Evolutionary conservation across 92 coral and sea anemone genomes (phyloP), one percentile per base, ranked within the genome.

Genomic region (Porites rus): DNA sequence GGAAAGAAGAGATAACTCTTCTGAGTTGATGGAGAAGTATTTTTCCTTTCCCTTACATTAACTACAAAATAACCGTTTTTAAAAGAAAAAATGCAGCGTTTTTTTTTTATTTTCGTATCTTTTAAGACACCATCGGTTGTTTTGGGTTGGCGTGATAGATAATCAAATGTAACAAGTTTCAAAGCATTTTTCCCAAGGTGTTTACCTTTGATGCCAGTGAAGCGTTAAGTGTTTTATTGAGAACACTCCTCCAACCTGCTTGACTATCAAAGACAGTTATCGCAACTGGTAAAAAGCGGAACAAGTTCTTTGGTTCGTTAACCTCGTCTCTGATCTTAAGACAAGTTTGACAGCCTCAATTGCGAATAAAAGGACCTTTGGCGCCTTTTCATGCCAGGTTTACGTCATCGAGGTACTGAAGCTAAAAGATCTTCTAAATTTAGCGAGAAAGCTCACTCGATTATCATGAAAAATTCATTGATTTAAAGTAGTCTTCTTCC

Each of bases 391-490:
- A 11, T 1, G n/a, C 11, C 43, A 14, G 72, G 21, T 65, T 4
- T 43, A 16, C 84, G 84, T n/a, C 54, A 54, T 69, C 76, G 76
- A 80, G 85, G 76, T 69, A 25, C 59, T 28, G 22, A 38, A 70
- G n/a, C 43, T 52, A 8, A 16, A 17, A 18, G 31, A 81, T n/a
- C 17, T 72, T 83, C 87, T 51, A 19, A 62, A 46, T 61, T 64
- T 62, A 62, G 73, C 22, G 13, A 62, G 50, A 61, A 74, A 20
- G 46, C 46, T 74, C 87, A 73, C 51, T 14, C 52, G 80, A 83
- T 83, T 19, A 75, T 74, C 28, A 83, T 83, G 74, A 83, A 83
- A 83, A 21, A 74, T 83, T 83, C 65, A 83, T 83, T 22, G 63
- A 72, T 21, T n/a, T 52, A 2, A 83, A 75, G 65, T 60, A 13